Evolutionary conservation across 2,888 invertebrate species (phyloP).

Genomic region (Ecliptopera silaceata): DNA sequence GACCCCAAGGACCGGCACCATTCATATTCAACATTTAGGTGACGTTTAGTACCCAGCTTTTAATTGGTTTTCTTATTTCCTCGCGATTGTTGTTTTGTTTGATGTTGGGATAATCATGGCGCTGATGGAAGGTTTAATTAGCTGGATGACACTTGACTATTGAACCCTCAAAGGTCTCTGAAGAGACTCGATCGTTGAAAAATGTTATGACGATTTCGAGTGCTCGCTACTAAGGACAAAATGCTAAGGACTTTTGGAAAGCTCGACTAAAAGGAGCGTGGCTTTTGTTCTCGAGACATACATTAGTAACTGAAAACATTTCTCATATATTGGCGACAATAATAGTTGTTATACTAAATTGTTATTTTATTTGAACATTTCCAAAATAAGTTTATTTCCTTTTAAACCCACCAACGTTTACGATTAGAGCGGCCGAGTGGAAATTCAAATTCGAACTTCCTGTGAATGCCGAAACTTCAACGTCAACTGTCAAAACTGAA

Average conservation of each 20-base stretch:
- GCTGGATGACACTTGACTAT: conserved; percentile 23
- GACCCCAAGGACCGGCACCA: conserved; percentile 40
- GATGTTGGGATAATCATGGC: conserved; percentile 33
- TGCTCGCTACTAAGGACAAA: conserved; percentile 6
- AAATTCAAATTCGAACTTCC: conserved; percentile 4
- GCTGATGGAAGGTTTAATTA: conserved; percentile 33
- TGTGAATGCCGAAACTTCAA: conserved; percentile 1
- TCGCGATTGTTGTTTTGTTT: conserved; percentile 44
- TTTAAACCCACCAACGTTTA: no score
- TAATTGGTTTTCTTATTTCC: conserved; percentile 65
- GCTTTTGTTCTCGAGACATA: background rate
- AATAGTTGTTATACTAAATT: no score
- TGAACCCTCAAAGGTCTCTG: conserved; percentile 21
- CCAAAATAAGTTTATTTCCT: background rate
- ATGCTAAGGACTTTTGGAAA: background rate
- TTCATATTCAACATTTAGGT: conserved; percentile 64
- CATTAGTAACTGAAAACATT: background rate
- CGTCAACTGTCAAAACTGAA: conserved; percentile 9
- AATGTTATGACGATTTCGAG: conserved; percentile 15
- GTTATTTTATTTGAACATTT: no score
- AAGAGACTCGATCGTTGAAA: conserved; percentile 13
- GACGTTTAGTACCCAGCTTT: conserved; percentile 55
- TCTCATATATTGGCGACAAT: background rate
- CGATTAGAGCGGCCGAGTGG: background rate
- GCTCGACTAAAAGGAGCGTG: background rate